Conservation (phyloP, 2,888 invertebrate genomes). For the Euspilapteryx auroguttella region DNA sequence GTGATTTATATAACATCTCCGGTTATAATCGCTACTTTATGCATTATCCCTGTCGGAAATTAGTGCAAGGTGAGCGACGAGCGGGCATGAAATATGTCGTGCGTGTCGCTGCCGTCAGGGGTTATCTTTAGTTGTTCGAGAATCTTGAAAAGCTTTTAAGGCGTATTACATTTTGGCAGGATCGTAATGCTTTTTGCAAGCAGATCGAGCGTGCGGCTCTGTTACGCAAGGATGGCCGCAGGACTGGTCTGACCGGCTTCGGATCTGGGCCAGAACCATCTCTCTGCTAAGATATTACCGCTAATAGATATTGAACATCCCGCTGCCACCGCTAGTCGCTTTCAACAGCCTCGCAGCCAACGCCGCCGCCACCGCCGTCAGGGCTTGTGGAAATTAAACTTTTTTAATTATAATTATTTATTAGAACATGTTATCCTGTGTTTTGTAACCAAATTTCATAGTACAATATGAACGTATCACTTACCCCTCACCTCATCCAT, state of each 20-base stretch:
- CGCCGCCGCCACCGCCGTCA: conserved; percentile 10
- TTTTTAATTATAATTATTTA: no score
- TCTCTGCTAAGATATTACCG: conserved; percentile 44
- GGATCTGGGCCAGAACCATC: conserved; percentile 55
- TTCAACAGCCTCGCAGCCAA: conserved; percentile 10
- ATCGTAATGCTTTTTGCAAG: conserved; percentile 53
- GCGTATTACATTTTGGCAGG: conserved; percentile 34
- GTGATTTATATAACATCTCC: conserved; percentile 39
- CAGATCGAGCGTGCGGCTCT: conserved; percentile 21
- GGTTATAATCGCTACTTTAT: conserved; percentile 25
- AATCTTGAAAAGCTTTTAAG: conserved; percentile 45
- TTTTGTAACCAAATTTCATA: no score
- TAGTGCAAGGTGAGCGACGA: conserved; percentile 34
- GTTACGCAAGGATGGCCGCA: conserved; percentile 49
- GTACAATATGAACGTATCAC: no score
- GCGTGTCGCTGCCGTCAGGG: conserved; percentile 17
- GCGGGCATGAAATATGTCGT: conserved; percentile 20
- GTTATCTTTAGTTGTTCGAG: conserved; percentile 28
- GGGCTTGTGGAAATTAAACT: background rate
- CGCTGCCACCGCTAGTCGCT: conserved; percentile 5
- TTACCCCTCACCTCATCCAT: no score
- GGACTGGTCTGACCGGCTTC: conserved; percentile 51
- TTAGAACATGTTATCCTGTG: no score
- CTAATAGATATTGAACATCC: conserved; percentile 52
- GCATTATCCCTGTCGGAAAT: conserved; percentile 34